These are phyloP conservation scores for Coelopa frigida DNA, from an alignment of 1,140 invertebrate species.

Conservation along the genomic window DNA sequence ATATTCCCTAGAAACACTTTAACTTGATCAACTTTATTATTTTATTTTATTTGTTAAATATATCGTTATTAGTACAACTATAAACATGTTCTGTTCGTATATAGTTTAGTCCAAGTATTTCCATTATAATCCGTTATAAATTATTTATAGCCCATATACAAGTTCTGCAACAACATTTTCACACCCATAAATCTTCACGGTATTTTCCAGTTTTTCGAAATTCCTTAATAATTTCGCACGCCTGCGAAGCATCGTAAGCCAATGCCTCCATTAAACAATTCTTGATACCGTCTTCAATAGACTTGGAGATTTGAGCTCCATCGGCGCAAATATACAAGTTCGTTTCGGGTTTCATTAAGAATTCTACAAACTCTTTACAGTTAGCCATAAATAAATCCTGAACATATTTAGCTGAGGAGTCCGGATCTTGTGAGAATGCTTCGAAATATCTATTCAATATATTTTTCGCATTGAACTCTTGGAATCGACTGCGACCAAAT, in stretches of 20 bases:
- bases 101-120: conserved; percentile 6
- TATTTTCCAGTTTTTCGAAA: conserved; percentile 47
- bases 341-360: conserved; percentile 50
- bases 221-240: conserved; percentile 40
- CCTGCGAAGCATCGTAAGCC: conserved; percentile 39
- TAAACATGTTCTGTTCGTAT: conserved; percentile 1
- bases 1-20: too few species aligned
- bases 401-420: conserved; percentile 50
- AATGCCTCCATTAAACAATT: conserved; percentile 48
- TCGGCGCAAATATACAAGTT: conserved; percentile 73
- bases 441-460: conserved; percentile 52
- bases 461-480: conserved; percentile 44
- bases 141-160: not conserved
- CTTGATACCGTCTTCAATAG: conserved; percentile 56
- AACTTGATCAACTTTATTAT: too few species aligned
- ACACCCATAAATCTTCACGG: conserved; percentile 52
- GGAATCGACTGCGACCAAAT: conserved; percentile 21
- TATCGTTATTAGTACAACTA: conserved; percentile 27
- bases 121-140: conserved; percentile 7
- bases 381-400: conserved; percentile 55
- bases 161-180: conserved; percentile 9
- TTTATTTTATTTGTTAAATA: conserved; percentile 43
- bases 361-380: conserved; percentile 49
- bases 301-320: conserved; percentile 62
- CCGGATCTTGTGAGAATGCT: conserved; percentile 58